These are phyloP conservation scores for Temnothorax nylanderi DNA, from an alignment of 1,140 invertebrate species.

Conservation along the genomic window DNA sequence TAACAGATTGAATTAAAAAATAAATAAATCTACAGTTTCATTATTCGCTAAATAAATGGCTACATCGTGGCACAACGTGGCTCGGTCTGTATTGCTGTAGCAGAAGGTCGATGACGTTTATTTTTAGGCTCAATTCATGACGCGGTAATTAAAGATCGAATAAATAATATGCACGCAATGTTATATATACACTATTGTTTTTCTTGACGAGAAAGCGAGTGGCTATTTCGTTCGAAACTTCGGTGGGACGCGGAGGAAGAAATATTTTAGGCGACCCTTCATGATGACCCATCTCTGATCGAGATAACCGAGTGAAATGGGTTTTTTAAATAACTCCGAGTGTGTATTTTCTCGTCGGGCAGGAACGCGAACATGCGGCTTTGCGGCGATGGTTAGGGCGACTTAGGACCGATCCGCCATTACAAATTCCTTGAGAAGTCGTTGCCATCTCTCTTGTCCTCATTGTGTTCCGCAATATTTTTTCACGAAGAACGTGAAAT, in stretches of 20 bases:
- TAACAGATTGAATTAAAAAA: not conserved
- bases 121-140: not conserved
- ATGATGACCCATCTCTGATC: conserved; percentile 73
- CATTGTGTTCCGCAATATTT: not conserved
- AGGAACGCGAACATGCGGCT: conserved; percentile 48
- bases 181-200: conserved; percentile 8
- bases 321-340: conserved; percentile 75
- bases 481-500: not conserved
- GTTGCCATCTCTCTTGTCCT: not conserved
- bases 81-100: not conserved
- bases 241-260: conserved; percentile 66
- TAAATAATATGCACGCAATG: not conserved
- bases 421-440: conserved; percentile 49
- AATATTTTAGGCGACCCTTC: conserved; percentile 75
- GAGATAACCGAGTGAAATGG: conserved; percentile 73
- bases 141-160: not conserved
- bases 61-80: not conserved
- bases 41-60: not conserved
- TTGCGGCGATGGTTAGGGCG: conserved; percentile 8
- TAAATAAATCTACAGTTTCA: not conserved
- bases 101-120: not conserved
- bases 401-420: conserved; percentile 60
- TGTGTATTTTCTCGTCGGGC: conserved; percentile 56
- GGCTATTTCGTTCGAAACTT: not conserved
- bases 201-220: not conserved